Evolutionary conservation across 2,113 vertebrate species (phyloP).

Genomic region (Rhinolophus ferrumequinum): DNA sequence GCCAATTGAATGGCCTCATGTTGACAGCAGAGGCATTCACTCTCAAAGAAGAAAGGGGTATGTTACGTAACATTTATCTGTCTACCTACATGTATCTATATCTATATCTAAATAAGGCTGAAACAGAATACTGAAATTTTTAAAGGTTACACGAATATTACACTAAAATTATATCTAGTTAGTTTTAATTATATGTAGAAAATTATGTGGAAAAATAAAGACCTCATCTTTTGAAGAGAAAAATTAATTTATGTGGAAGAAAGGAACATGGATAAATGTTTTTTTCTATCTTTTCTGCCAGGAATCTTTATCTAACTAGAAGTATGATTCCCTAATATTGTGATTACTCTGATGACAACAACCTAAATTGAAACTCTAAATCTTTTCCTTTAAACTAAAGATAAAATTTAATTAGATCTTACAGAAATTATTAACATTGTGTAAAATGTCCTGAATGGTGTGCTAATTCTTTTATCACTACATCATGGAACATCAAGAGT

Average conservation of each 20-base stretch:
- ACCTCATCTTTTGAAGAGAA: conserved; percentile 12
- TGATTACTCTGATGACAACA: background rate
- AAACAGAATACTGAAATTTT: background rate
- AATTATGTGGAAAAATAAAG: conserved; percentile 9
- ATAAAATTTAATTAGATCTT: conserved; percentile 2
- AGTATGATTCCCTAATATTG: background rate
- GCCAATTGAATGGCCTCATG: background rate
- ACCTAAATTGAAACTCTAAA: background rate
- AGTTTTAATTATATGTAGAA: conserved; percentile 9
- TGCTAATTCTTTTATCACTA: background rate
- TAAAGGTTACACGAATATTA: background rate
- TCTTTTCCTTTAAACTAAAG: background rate
- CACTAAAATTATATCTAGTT: background rate
- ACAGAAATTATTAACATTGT: background rate
- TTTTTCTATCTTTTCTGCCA: background rate
- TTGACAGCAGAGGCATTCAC: background rate
- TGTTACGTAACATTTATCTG: background rate
- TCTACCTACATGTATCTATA: background rate
- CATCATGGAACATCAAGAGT: background rate
- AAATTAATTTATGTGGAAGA: background rate
- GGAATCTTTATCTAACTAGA: background rate
- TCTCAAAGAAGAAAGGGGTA: background rate
- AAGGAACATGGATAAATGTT: background rate
- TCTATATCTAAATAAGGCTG: conserved; percentile 1
- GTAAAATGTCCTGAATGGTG: conserved; percentile 4